Conservation (phyloP, 2,888 invertebrate species). For the Lycocerus yunnanus region DNA sequence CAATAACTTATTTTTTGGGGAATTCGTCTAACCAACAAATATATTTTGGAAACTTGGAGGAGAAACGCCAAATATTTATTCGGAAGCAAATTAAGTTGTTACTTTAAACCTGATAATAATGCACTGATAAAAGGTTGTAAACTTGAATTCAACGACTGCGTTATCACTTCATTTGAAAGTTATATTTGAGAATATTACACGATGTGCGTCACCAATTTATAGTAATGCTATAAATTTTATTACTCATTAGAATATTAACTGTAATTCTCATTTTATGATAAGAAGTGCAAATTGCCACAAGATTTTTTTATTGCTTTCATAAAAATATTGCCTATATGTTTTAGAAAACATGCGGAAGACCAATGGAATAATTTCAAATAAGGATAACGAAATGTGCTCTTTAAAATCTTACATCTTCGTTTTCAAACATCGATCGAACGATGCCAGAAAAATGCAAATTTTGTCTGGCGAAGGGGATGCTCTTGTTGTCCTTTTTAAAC, state of each 20-base stretch:
- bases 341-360: background rate
- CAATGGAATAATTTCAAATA: no score
- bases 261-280: background rate
- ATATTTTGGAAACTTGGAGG: no score
- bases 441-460: background rate
- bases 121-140: background rate
- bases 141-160: background rate
- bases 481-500: background rate
- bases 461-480: background rate
- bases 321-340: background rate
- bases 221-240: background rate
- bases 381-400: background rate
- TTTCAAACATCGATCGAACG: background rate
- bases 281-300: no score
- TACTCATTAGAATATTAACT: background rate
- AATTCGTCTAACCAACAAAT: no score
- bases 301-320: no score
- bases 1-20: no score
- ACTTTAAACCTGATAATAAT: background rate
- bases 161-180: background rate
- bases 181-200: background rate
- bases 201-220: background rate
- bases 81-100: background rate
- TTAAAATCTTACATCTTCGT: background rate
- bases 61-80: no score